Evolutionary conservation across 2,888 invertebrate species (phyloP).

Genomic region (Lycia hirtaria): DNA sequence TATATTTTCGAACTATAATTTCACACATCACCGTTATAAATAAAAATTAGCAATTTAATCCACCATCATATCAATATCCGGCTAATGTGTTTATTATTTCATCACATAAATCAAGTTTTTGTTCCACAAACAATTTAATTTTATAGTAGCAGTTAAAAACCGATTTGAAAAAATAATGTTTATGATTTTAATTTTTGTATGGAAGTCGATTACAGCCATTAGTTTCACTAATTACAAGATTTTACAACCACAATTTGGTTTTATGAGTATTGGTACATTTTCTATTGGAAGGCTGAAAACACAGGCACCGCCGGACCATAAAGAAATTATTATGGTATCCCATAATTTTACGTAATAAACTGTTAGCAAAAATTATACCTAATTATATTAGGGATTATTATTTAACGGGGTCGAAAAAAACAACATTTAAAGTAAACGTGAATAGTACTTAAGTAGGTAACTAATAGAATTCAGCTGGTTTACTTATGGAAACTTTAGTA

Average conservation of each 20-base stretch:
- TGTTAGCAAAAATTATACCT: slow-evolving; percentile 48
- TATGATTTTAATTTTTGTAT: slow-evolving; percentile 69
- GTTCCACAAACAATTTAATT: slow-evolving; percentile 58
- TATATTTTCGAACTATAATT: neutral
- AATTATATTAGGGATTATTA: slow-evolving; percentile 9
- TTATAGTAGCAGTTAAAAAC: slow-evolving; percentile 57
- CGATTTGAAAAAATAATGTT: slow-evolving; percentile 56
- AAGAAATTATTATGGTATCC: slow-evolving; percentile 71
- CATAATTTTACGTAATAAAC: slow-evolving; percentile 70
- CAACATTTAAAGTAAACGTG: slow-evolving; percentile 1
- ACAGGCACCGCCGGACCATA: slow-evolving; percentile 60
- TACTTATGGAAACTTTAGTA: neutral
- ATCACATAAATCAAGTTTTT: slow-evolving; percentile 48
- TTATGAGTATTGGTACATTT: slow-evolving; percentile 75
- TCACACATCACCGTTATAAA: slow-evolving; percentile 6
- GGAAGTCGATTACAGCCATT: slow-evolving; percentile 74
- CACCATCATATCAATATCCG: slow-evolving; percentile 32
- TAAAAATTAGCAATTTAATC: slow-evolving; percentile 25
- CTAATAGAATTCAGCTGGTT: neutral
- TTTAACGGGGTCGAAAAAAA: slow-evolving; percentile 7
- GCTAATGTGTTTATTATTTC: slow-evolving; percentile 43
- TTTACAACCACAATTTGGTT: slow-evolving; percentile 76
- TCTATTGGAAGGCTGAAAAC: slow-evolving; percentile 64
- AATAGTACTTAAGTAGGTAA: neutral
- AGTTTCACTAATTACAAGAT: slow-evolving; percentile 81